Percentiles rank a stretch among this genome's conserved stretches.
Conservation (phyloP, 2,888 invertebrate species). For the Spisula subtruncata region DNA sequence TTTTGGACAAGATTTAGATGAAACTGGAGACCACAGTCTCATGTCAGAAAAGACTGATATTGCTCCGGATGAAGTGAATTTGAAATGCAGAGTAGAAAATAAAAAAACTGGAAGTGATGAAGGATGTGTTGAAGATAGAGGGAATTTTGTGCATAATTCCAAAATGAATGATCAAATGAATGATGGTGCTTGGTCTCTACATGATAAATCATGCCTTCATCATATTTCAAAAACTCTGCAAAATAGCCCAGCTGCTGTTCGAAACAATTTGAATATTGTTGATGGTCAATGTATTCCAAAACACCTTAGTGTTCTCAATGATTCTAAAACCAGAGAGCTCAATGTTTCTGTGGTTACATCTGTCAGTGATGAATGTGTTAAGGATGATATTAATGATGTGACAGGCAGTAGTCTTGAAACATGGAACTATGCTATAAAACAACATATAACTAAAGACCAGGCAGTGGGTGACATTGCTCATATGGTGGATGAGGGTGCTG, state of each 20-base stretch:
- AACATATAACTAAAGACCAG: not conserved
- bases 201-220: not conserved
- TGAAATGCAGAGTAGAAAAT: not conserved
- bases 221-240: not conserved
- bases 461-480: not conserved
- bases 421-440: not conserved
- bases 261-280: not conserved
- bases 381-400: not conserved
- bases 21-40: conserved; percentile 40
- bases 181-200: not conserved
- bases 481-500: too few species aligned
- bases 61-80: not conserved
- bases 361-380: not conserved
- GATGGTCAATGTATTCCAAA: not conserved
- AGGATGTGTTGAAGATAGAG: conserved; percentile 8
- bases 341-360: not conserved
- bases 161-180: not conserved
- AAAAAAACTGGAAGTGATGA: not conserved
- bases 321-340: not conserved
- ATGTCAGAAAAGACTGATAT: not conserved
- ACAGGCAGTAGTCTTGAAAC: not conserved
- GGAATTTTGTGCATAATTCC: not conserved
- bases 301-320: not conserved
- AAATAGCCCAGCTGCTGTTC: conserved; percentile 10
- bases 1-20: conserved; percentile 27